Conservation (phyloP, 1,140 invertebrate species). For the Scaptomyza pallida region DNA sequence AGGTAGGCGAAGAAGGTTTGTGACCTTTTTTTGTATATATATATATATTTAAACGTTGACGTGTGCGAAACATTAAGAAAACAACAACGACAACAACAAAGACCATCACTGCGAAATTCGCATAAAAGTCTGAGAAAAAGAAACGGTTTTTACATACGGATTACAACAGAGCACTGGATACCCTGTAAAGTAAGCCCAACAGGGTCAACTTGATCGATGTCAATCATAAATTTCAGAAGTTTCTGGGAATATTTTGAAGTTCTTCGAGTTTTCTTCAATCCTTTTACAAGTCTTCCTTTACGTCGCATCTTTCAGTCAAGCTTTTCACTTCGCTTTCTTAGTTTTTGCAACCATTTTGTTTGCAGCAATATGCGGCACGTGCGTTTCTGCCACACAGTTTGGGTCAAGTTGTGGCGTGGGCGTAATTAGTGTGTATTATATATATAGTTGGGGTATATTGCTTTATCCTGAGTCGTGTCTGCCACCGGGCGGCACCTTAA, state of each 20-base stretch:
- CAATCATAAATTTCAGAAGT: too few relatives aligned
- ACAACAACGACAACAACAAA: conserved; percentile 41
- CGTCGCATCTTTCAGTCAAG: conserved; percentile 3
- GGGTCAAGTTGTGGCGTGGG: conserved; percentile 59
- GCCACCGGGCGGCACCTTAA: conserved; percentile 69
- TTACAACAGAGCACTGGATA: conserved; percentile 53
- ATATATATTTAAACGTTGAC: conserved; percentile 55
- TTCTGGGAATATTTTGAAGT: neutral
- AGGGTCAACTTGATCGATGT: neutral
- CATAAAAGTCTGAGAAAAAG: conserved; percentile 69
- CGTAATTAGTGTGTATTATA: conserved; percentile 59
- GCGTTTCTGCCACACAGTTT: conserved; percentile 48
- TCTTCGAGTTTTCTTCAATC: too few relatives aligned
- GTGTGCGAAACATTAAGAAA: conserved; percentile 76
- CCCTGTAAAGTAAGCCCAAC: neutral
- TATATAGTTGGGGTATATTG: conserved; percentile 11
- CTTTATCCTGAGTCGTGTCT: conserved; percentile 40
- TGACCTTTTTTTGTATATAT: conserved; percentile 64
- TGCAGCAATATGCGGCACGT: conserved; percentile 53
- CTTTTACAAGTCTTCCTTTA: neutral
- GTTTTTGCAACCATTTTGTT: conserved; percentile 46
- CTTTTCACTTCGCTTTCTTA: neutral
- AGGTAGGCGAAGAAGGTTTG: conserved; percentile 68
- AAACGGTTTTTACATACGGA: conserved; percentile 62
- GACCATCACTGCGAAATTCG: conserved; percentile 53